Evolutionary conservation across 2,797 vertebrate genomes (phyloP).

Genomic region (Cryptoblepharus egeriae): DNA sequence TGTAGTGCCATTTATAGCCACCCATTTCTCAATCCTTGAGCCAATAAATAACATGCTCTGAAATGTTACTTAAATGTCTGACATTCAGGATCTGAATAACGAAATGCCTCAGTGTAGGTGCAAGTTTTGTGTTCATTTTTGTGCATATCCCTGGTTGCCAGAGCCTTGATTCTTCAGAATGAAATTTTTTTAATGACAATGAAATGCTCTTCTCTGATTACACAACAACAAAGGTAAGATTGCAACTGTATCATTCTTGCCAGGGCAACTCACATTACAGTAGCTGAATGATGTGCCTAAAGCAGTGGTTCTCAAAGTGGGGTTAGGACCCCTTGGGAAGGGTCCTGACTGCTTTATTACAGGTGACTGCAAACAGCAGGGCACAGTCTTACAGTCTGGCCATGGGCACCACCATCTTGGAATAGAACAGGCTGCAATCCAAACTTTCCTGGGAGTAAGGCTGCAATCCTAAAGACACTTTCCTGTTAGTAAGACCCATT

Average conservation of each 20-base stretch:
- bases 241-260: background rate
- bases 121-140: background rate
- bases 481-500: too few relatives aligned
- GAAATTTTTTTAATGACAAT: background rate
- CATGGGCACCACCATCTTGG: too few relatives aligned
- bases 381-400: too few relatives aligned
- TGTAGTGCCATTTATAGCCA: background rate
- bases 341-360: too few relatives aligned
- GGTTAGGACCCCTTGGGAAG: too few relatives aligned
- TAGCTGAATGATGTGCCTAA: background rate
- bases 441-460: too few relatives aligned
- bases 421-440: too few relatives aligned
- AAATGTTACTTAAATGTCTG: slow-evolving; percentile 17
- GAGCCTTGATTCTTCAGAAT: background rate
- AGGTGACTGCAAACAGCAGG: too few relatives aligned
- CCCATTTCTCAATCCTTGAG: background rate
- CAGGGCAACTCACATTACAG: background rate
- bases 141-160: background rate
- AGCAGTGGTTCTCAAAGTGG: too few relatives aligned
- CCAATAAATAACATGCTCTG: slow-evolving; percentile 4
- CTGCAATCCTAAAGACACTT: too few relatives aligned
- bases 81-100: slow-evolving; percentile 17
- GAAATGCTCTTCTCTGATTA: background rate
- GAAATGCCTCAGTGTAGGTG: background rate
- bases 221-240: background rate